Evolutionary conservation across 2,888 invertebrate genomes (phyloP).

Genomic region (Euplexia lucipara): DNA sequence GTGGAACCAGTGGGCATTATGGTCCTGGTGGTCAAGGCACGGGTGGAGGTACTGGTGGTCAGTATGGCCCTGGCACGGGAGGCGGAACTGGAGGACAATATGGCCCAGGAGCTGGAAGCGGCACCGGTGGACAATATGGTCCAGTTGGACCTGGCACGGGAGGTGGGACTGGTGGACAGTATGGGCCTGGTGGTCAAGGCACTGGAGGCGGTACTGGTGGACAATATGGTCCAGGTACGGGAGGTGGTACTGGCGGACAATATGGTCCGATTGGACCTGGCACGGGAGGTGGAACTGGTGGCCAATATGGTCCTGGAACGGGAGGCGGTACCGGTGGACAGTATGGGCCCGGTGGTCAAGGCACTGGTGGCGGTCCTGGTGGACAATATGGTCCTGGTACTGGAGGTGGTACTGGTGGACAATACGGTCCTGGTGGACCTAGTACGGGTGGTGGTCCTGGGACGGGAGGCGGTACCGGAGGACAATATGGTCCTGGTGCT

Average conservation of each 20-base stretch:
- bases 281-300: slow-evolving; percentile 11
- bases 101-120: slow-evolving; percentile 20
- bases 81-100: slow-evolving; percentile 27
- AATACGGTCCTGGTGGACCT: too few relatives aligned
- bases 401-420: slow-evolving; percentile 29
- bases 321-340: slow-evolving; percentile 37
- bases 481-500: slow-evolving; percentile 31
- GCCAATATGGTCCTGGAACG: slow-evolving; percentile 33
- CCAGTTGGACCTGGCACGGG: slow-evolving; percentile 10
- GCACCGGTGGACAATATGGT: slow-evolving; percentile 31
- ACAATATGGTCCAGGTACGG: slow-evolving; percentile 18
- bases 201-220: not conserved
- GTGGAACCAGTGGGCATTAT: slow-evolving; percentile 19
- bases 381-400: slow-evolving; percentile 34
- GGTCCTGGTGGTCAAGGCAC: slow-evolving; percentile 13
- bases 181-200: slow-evolving; percentile 12
- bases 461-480: not conserved
- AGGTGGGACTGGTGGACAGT: slow-evolving; percentile 17
- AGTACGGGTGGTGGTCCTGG: too few relatives aligned
- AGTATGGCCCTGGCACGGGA: slow-evolving; percentile 2
- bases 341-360: slow-evolving; percentile 43
- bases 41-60: slow-evolving; percentile 2
- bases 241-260: slow-evolving; percentile 1
- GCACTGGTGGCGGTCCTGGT: slow-evolving; percentile 14
- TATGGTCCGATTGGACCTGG: slow-evolving; percentile 35